Base-by-base conservation (phyloP, 2,888 invertebrate genomes). In the Drosophila nigricruria region DNA sequence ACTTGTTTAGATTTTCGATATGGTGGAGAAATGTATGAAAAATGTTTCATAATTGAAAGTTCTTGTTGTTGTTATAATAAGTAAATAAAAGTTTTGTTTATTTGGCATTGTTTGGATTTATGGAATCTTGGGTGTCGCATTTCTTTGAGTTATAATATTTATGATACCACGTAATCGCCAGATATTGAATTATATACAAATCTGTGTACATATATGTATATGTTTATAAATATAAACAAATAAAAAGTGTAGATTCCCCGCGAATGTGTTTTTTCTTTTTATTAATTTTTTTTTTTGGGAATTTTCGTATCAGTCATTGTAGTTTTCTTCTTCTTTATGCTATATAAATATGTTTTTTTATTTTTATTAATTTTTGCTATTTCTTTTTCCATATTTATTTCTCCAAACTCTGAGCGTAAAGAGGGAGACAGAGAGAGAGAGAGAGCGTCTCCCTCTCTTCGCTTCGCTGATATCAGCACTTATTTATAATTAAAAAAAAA, bases 401-500 rank as follows among this genome's bases (percentile, higher is more conserved):
- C 16, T 36, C 10, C 20, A 20, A 56, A 42, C 40, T 30, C 20
- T 56, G n/a, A n/a, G n/a, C n/a, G n/a, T n/a, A n/a, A n/a, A n/a
- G n/a, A n/a, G n/a, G n/a, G n/a, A n/a, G n/a, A n/a, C n/a, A n/a
- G n/a, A n/a, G n/a, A n/a, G n/a, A n/a, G n/a, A n/a, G n/a, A n/a
- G n/a, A n/a, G n/a, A n/a, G n/a, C n/a, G n/a, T 38, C 30, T 10
- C 23, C n/a, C 40, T n/a, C 52, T 20, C 8, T 16, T 5, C 20
- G 18, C 47, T 34, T 30, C 54, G 25, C 36, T 70, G 69, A 67
- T 73, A 70, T 70, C 68, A 73, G 57, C 73, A 56, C 45, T 52
- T 67, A 71, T 84, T 84, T 84, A 72, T 84, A 79, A 81, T 81
- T 84, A 72, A 74, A 78, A 61, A 56, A 50, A 5, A 18, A 27